Conservation (phyloP, 2,888 invertebrate genomes). For the Seira sanloemensis region DNA sequence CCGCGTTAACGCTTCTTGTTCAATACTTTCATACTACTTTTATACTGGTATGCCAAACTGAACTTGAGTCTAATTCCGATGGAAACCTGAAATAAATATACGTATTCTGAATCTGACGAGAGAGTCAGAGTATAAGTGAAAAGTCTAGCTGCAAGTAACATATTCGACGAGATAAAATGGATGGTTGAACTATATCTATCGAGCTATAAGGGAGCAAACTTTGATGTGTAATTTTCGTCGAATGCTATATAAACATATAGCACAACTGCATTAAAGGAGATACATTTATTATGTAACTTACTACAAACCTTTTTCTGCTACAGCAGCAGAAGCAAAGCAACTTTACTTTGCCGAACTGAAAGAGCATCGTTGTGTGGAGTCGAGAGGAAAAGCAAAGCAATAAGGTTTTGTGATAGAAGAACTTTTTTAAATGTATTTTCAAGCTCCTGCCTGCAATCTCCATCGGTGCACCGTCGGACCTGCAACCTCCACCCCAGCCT, state of each 20-base stretch:
- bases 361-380: background rate
- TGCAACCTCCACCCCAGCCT: slow-evolving; percentile 46
- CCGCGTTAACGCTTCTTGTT: background rate
- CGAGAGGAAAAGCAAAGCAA: slow-evolving; percentile 29
- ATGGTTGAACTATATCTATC: slow-evolving; percentile 19
- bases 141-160: slow-evolving; percentile 58
- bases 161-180: slow-evolving; percentile 39
- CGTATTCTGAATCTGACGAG: no score
- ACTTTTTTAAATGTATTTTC: slow-evolving; percentile 54
- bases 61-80: background rate
- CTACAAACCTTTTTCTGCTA: background rate
- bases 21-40: background rate
- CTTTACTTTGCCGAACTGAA: background rate
- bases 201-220: background rate
- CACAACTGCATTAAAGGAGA: slow-evolving; percentile 14
- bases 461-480: slow-evolving; percentile 47
- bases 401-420: slow-evolving; percentile 26
- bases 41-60: background rate
- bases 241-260: background rate
- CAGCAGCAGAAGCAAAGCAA: slow-evolving; percentile 24
- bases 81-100: background rate
- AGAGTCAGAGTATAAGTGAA: slow-evolving; percentile 51
- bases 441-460: slow-evolving; percentile 48
- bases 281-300: slow-evolving; percentile 51
- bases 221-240: background rate